These are phyloP conservation scores for Hypercompe scribonia DNA, from an alignment of 2,888 invertebrate genomes.

Conservation along the genomic window DNA sequence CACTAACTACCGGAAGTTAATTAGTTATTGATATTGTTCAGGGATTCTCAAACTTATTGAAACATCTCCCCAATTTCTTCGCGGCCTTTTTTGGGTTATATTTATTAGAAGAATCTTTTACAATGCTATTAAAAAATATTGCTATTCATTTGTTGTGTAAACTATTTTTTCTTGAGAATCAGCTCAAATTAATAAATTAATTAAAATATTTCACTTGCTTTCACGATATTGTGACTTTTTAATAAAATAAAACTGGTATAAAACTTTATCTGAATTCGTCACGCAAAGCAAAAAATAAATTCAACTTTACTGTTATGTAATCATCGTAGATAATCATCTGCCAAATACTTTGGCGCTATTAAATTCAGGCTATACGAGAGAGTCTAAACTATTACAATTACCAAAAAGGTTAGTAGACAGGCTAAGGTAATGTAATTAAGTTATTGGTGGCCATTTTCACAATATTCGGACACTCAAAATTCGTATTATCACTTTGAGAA, in stretches of 20 bases:
- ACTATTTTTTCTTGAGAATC: background rate
- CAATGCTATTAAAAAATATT: background rate
- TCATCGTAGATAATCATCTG: too few species aligned
- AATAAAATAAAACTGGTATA: background rate
- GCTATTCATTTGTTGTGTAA: background rate
- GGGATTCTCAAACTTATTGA: background rate
- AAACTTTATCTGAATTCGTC: background rate
- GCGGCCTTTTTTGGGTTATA: background rate
- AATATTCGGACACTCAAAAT: background rate
- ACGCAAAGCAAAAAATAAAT: background rate
- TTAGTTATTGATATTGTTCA: conserved; percentile 5
- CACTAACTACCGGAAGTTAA: conserved; percentile 17
- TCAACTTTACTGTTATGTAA: background rate
- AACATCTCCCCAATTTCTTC: background rate
- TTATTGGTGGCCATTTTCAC: background rate
- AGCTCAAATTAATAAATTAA: background rate
- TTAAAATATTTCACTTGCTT: background rate
- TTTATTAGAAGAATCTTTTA: too few species aligned
- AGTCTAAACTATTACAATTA: background rate
- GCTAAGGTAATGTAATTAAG: background rate
- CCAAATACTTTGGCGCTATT: background rate
- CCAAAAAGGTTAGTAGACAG: background rate
- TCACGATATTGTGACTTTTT: background rate
- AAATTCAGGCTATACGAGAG: background rate
- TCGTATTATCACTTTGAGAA: background rate